Conservation (phyloP, 2,797 vertebrate species). For the Ceryle rudis region DNA sequence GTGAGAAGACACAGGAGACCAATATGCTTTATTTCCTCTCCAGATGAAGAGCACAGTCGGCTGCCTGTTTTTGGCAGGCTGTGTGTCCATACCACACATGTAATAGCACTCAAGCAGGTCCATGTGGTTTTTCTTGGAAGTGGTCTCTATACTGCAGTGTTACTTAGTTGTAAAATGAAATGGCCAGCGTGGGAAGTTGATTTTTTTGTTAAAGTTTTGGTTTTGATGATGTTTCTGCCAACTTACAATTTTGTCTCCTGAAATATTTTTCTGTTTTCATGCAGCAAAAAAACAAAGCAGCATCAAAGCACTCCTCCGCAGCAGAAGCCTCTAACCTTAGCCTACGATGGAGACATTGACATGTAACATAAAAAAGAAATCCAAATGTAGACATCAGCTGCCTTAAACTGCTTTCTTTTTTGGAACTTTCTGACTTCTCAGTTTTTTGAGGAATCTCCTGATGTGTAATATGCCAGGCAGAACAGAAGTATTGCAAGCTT, state of each 20-base stretch:
- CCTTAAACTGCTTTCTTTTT: constrained; percentile 83
- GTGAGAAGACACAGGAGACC: background rate
- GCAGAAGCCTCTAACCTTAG: constrained; percentile 95
- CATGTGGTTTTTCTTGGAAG: background rate
- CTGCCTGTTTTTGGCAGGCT: background rate
- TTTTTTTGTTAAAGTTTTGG: background rate
- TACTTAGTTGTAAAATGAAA: background rate
- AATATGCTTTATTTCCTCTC: constrained; percentile 8
- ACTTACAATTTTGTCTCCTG: background rate
- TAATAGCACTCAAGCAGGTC: background rate
- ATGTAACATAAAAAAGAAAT: constrained; percentile 85
- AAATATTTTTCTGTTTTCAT: constrained; percentile 65
- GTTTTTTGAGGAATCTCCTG: constrained; percentile 82
- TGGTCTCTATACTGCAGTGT: background rate
- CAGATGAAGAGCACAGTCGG: background rate
- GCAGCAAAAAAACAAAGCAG: constrained; percentile 88
- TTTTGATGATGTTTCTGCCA: background rate
- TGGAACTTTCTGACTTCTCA: constrained; percentile 79
- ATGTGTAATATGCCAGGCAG: constrained; percentile 64
- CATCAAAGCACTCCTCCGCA: constrained; percentile 88
- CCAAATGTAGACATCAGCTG: constrained; percentile 83
- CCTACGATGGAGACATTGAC: constrained; percentile 95
- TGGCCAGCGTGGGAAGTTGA: background rate
- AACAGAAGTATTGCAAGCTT: constrained; percentile 66
- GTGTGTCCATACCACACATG: background rate